Evolutionary conservation across 2,888 invertebrate genomes (phyloP).

Genomic region (Diarsia rubi): DNA sequence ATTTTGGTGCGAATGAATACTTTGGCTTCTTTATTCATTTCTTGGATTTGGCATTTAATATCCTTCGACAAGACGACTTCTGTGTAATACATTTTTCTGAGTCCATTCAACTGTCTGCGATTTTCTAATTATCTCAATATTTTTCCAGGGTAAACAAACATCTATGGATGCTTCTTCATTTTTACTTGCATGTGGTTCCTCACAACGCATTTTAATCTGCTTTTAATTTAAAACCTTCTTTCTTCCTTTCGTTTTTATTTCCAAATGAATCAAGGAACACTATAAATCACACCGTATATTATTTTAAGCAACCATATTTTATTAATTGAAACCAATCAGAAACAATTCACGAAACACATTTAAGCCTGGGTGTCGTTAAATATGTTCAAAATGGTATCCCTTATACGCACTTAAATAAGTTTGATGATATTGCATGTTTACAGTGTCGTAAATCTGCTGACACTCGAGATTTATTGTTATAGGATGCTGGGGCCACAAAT

Average conservation of each 20-base stretch:
- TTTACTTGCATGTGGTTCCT: constrained; percentile 17
- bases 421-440: constrained; percentile 86
- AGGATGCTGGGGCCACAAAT: constrained; percentile 77
- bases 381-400: constrained; percentile 69
- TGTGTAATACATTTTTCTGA: constrained; percentile 33
- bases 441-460: constrained; percentile 85
- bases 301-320: constrained; percentile 43
- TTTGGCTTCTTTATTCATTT: constrained; percentile 33
- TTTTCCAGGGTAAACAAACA: constrained; percentile 10
- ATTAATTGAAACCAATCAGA: constrained; percentile 61
- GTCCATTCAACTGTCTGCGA: constrained; percentile 55
- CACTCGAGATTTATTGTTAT: constrained; percentile 84
- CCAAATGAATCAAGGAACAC: constrained; percentile 30
- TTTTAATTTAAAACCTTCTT: constrained; percentile 5
- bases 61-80: constrained; percentile 27
- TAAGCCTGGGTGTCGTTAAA: constrained; percentile 58
- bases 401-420: constrained; percentile 75
- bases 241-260: constrained; percentile 39
- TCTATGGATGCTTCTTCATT: neutral
- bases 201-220: constrained; percentile 21
- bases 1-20: constrained; percentile 45
- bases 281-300: constrained; percentile 66
- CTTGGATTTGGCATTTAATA: constrained; percentile 45
- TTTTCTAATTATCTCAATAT: constrained; percentile 37
- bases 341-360: constrained; percentile 65